phyloP scores from a whole-genome alignment of 2,888 invertebrate genomes.

The Caenorhabditis virilis region DNA sequence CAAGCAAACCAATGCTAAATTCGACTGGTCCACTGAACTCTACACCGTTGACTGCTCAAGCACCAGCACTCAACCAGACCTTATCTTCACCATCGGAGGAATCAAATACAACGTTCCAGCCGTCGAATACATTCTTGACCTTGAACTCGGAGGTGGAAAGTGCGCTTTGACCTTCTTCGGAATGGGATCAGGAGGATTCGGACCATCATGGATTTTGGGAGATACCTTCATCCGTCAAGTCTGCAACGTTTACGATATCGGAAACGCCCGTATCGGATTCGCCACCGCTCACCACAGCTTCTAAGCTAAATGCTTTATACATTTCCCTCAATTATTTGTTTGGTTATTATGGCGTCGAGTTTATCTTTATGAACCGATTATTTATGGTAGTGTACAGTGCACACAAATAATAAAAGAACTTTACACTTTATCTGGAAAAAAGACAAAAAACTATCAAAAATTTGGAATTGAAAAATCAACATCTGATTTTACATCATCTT shows the following conservation, averaged over 20 bases:
- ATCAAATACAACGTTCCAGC: constrained; percentile 46
- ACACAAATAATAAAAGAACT: no score
- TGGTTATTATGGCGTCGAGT: no score
- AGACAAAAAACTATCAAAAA: no score
- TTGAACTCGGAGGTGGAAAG: constrained; percentile 45
- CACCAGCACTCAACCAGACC: constrained; percentile 35
- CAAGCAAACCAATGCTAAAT: constrained; percentile 46
- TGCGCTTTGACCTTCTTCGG: constrained; percentile 45
- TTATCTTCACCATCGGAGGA: constrained; percentile 55
- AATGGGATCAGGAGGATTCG: constrained; percentile 36
- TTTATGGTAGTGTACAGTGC: no score
- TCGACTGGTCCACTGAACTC: constrained; percentile 38
- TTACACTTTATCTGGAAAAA: no score
- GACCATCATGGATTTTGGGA: constrained; percentile 47
- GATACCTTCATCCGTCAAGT: constrained; percentile 48
- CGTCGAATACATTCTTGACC: constrained; percentile 58
- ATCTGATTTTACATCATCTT: no score
- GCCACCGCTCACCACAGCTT: constrained; percentile 21
- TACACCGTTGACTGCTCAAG: constrained; percentile 52
- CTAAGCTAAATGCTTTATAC: no score
- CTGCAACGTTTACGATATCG: constrained; percentile 44
- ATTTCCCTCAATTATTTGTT: no score
- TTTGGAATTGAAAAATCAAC: no score
- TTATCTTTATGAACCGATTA: no score
- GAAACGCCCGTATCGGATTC: constrained; percentile 34